phyloP scores from a whole-genome alignment of 2,113 vertebrate genomes.

The Protomyctophum bolini region DNA sequence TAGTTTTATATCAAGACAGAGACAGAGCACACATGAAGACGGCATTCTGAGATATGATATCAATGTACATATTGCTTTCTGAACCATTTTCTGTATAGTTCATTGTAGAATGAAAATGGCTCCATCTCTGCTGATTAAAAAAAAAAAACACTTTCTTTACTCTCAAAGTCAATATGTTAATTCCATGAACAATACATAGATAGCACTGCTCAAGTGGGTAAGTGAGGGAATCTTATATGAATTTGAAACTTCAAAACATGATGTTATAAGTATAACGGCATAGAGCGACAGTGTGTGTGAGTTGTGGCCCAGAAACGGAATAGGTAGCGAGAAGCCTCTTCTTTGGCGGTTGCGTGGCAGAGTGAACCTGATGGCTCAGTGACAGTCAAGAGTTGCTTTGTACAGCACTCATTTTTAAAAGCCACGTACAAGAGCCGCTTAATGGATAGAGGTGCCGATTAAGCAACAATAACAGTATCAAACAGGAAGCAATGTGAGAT shows the following conservation, averaged over 20 bases:
- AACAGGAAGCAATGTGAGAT: slow-evolving; percentile 49
- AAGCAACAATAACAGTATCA: slow-evolving; percentile 44
- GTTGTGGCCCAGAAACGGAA: background rate
- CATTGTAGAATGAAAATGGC: too few relatives aligned
- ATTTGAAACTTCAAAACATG: too few relatives aligned
- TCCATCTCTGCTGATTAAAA: too few relatives aligned
- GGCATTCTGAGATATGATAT: slow-evolving; percentile 19
- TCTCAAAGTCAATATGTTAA: too few relatives aligned
- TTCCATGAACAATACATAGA: background rate
- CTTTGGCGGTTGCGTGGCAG: background rate
- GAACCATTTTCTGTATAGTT: too few relatives aligned
- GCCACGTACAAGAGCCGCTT: slow-evolving; percentile 36
- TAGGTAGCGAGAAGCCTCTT: background rate
- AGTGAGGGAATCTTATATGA: background rate
- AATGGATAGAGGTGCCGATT: slow-evolving; percentile 48
- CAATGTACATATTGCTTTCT: background rate
- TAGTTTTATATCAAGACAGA: slow-evolving; percentile 47
- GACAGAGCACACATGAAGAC: background rate
- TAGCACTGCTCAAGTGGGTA: background rate
- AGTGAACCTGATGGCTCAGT: slow-evolving; percentile 12
- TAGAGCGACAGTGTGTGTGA: too few relatives aligned
- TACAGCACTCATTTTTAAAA: slow-evolving; percentile 41
- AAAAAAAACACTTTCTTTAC: too few relatives aligned
- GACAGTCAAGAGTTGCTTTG: slow-evolving; percentile 51
- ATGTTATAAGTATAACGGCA: too few relatives aligned